Base-by-base conservation (phyloP, 2,113 vertebrate species). In the Fregata magnificens region DNA sequence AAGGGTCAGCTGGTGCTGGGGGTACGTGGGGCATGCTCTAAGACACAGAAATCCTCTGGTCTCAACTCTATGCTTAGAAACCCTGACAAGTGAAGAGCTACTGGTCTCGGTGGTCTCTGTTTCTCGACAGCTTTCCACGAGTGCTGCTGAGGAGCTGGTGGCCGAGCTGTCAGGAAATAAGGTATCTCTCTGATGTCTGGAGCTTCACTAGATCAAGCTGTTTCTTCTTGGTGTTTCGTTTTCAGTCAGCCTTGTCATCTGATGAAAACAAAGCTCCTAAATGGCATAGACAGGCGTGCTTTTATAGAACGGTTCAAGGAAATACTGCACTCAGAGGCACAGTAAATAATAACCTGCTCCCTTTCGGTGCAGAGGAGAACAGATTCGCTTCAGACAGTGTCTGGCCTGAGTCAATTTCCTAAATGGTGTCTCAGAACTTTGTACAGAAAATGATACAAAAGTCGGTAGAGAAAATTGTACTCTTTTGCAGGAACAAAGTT, bases 181-280 rank as follows among this genome's bases (percentile, higher is more conserved):
- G 19, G 45, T 34, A 89, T 7, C 6, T 52, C 11, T 76, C 84
- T 91, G 24, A 36, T 59, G 26, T 40, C 44, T 78, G 61, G 28
- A 93, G 34, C 44, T 71, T 93, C 76, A 16, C 19, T 78, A 20
- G n/a, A 67, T 63, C 61, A 63, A 36, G 31, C 11, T 59, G 26
- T 52, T 84, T 82, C 86, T 93, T 91, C 73, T 67, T 76, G 31
- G 28, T 40, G 19, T 93, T 94, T 87, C 2, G 3, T 53, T 85
- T 89, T 45, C 62, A 82, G 70, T 55, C 34, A 92, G 9, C 21
- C 28, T 82, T 94, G 81, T 40, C 55, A 82, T 56, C 49, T 79
- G 45, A 93, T 69, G 66, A 65, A 94, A 94, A 91, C 31, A 76
- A 63, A 87, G 13, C 26, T 79, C 47, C 56, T 79, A 71, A 96